Evolutionary conservation across 2,113 vertebrate species (phyloP).

Genomic region (Sturnus vulgaris): DNA sequence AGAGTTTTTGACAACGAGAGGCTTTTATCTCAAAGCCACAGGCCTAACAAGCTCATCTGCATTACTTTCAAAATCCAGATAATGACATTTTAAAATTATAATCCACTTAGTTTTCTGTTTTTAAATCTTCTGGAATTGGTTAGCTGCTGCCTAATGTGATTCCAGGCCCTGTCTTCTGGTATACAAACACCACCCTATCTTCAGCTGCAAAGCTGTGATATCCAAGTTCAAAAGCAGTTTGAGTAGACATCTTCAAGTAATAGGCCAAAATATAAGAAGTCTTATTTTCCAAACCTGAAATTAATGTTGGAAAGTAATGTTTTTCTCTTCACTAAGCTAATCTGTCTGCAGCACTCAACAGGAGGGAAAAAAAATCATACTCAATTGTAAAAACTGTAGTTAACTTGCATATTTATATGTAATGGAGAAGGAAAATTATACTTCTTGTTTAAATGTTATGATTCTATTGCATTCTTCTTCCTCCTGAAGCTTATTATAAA

Average conservation of each 20-base stretch:
- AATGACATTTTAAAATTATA: slow-evolving; percentile 28
- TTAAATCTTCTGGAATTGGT: not conserved
- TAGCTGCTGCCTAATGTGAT: not conserved
- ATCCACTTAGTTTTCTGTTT: slow-evolving; percentile 3
- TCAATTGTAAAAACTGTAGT: not conserved
- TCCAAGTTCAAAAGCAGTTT: slow-evolving; percentile 8
- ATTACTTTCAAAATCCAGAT: slow-evolving; percentile 21
- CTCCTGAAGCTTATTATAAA: not conserved
- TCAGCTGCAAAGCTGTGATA: slow-evolving; percentile 5
- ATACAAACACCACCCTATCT: not conserved
- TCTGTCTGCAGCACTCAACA: not conserved
- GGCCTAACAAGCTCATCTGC: slow-evolving; percentile 1
- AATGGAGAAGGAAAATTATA: not conserved
- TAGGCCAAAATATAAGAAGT: not conserved
- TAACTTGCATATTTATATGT: not conserved
- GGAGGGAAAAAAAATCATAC: not conserved
- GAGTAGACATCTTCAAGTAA: not conserved
- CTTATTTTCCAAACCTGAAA: not conserved
- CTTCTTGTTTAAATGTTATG: not conserved
- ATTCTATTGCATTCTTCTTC: not conserved
- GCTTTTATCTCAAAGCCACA: slow-evolving; percentile 47
- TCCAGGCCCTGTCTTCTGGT: not conserved
- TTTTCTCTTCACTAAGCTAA: not conserved
- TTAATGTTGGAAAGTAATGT: not conserved
- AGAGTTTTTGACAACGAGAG: not conserved